Evolutionary conservation across 1,140 invertebrate genomes (phyloP).

Genomic region (Pteromalus puparum): DNA sequence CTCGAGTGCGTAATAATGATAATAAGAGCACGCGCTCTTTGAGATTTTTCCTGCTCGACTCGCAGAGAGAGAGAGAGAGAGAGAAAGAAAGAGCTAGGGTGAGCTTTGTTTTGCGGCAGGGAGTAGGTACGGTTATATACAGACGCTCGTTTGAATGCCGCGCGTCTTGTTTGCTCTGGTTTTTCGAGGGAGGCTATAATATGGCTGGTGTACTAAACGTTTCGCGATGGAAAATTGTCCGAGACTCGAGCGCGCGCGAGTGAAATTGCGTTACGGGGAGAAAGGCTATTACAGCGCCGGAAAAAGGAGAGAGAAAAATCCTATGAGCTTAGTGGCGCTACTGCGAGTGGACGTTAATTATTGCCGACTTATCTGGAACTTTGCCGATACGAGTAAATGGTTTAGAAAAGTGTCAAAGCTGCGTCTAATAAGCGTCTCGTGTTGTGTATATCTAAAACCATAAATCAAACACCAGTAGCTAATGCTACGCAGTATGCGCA

Average conservation of each 20-base stretch:
- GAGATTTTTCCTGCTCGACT: neutral
- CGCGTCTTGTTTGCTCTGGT: neutral
- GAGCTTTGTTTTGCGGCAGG: neutral
- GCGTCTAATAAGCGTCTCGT: too few relatives aligned
- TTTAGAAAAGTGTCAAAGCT: too few relatives aligned
- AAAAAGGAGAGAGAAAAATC: neutral
- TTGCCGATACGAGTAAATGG: too few relatives aligned
- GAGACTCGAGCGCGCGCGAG: neutral
- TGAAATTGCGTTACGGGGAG: neutral
- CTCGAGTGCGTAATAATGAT: constrained; percentile 23
- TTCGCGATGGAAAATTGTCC: neutral
- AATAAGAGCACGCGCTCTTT: constrained; percentile 10
- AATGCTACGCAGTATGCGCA: too few relatives aligned
- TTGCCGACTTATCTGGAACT: neutral
- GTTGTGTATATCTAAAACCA: too few relatives aligned
- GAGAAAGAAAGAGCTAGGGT: too few relatives aligned
- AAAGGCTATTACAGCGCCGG: neutral
- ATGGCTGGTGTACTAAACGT: neutral
- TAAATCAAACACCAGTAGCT: too few relatives aligned
- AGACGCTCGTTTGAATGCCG: neutral
- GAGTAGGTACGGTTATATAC: too few relatives aligned
- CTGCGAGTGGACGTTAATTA: neutral
- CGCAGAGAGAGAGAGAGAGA: too few relatives aligned
- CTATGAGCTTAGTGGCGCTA: neutral
- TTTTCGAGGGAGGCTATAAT: neutral